phyloP scores from a whole-genome alignment of 2,888 invertebrate species.

The Limnephilus rhombicus region DNA sequence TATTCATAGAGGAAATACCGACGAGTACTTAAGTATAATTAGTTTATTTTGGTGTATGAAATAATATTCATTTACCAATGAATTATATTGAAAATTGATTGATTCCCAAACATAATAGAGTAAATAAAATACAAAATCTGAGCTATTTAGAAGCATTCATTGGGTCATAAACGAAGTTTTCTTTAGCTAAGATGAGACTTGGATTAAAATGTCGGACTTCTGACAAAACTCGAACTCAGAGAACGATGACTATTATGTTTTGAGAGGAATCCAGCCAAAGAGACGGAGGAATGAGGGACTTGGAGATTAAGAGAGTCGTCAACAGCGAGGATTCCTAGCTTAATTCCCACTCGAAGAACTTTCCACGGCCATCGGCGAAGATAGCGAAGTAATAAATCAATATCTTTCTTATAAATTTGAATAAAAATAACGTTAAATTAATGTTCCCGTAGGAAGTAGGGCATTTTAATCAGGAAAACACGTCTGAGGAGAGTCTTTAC shows the following conservation, averaged over 20 bases:
- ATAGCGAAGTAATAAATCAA: constrained; percentile 9
- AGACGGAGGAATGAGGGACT: neutral
- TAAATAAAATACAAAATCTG: neutral
- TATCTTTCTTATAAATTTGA: neutral
- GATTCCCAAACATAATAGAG: no score
- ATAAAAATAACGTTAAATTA: constrained; percentile 5
- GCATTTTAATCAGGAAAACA: constrained; percentile 18
- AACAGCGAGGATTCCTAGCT: neutral
- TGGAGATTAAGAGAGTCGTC: neutral
- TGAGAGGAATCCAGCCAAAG: neutral
- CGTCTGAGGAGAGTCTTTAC: neutral
- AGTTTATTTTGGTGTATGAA: no score
- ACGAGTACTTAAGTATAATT: no score
- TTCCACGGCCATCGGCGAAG: neutral
- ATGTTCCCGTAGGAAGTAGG: neutral
- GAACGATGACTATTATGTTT: neutral
- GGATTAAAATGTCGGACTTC: neutral
- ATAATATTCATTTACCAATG: no score
- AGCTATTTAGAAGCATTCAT: neutral
- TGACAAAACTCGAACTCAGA: neutral
- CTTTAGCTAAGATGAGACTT: neutral
- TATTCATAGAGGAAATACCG: no score
- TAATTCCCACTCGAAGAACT: neutral
- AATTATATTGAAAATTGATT: no score
- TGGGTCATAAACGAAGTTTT: neutral